Percentiles rank a stretch among this genome's conserved stretches.
phyloP scores from a whole-genome alignment of 2,797 vertebrate species.

The Diglossa cyanea region DNA sequence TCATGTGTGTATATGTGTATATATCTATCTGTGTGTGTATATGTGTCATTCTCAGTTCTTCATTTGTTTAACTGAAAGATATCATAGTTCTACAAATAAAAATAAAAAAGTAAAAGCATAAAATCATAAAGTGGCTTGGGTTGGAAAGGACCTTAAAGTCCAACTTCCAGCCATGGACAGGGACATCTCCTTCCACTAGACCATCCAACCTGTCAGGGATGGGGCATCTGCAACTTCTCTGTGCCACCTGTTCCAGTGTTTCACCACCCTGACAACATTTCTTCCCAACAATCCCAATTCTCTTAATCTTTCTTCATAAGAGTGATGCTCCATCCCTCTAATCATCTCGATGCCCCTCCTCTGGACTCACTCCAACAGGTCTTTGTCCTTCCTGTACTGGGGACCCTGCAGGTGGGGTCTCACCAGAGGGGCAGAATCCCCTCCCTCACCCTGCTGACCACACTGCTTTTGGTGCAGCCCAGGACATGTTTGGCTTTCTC shows the following conservation, averaged over 20 bases:
- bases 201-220: background rate
- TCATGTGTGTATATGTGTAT: background rate
- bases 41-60: background rate
- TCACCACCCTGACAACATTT: background rate
- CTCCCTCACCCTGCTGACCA: fast-evolving
- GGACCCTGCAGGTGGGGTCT: background rate
- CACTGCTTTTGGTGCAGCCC: background rate
- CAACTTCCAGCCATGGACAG: background rate
- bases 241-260: background rate
- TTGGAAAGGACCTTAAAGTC: background rate
- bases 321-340: background rate
- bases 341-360: background rate
- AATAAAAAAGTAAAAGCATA: background rate
- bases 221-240: background rate
- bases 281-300: background rate
- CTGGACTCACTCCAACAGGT: background rate
- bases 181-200: background rate
- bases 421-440: background rate
- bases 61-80: background rate
- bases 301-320: background rate
- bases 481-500: fast-evolving
- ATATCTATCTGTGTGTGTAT: fast-evolving
- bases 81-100: background rate
- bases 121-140: background rate
- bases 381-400: background rate